phyloP scores from a whole-genome alignment of 2,888 invertebrate genomes.

The Tubiluchus corallicola region DNA sequence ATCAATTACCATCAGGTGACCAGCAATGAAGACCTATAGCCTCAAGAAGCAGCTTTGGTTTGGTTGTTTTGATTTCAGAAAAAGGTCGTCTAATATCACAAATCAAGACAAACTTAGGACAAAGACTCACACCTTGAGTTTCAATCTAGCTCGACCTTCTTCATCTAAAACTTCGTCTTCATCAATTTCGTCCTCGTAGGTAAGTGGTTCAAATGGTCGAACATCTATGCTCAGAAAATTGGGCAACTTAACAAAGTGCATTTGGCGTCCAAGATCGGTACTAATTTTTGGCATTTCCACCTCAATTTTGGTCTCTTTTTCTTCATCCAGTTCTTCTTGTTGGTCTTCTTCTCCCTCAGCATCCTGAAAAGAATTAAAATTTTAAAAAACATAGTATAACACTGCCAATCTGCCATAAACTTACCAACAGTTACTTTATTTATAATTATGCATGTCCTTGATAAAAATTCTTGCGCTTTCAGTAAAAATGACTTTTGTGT shows the following conservation, averaged over 20 bases:
- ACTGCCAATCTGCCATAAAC: no score
- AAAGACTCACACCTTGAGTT: conserved; percentile 34
- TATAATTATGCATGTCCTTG: no score
- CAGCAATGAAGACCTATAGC: no score
- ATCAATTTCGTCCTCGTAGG: conserved; percentile 96
- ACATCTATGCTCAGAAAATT: conserved; percentile 97
- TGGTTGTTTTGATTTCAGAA: no score
- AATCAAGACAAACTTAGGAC: no score
- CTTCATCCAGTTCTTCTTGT: conserved; percentile 47
- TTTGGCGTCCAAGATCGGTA: conserved; percentile 72
- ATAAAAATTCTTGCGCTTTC: no score
- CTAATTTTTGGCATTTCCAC: conserved; percentile 90
- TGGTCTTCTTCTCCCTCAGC: conserved; percentile 28
- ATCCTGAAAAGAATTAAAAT: conserved; percentile 16
- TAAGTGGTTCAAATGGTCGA: conserved; percentile 76
- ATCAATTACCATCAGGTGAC: no score
- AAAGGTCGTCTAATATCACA: no score
- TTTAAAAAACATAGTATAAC: no score
- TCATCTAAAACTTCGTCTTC: conserved; percentile 95
- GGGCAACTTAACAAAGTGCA: conserved; percentile 89
- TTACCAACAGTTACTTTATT: no score
- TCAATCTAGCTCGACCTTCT: conserved; percentile 67
- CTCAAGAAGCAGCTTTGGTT: no score
- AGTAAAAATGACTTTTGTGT: no score
- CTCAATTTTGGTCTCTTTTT: conserved; percentile 83